A percentile compares a stretch with the other conserved stretches of the same genome.
These are phyloP conservation scores for Forbesichthys agassizii DNA, from an alignment of 2,113 vertebrate genomes.

Conservation along the genomic window DNA sequence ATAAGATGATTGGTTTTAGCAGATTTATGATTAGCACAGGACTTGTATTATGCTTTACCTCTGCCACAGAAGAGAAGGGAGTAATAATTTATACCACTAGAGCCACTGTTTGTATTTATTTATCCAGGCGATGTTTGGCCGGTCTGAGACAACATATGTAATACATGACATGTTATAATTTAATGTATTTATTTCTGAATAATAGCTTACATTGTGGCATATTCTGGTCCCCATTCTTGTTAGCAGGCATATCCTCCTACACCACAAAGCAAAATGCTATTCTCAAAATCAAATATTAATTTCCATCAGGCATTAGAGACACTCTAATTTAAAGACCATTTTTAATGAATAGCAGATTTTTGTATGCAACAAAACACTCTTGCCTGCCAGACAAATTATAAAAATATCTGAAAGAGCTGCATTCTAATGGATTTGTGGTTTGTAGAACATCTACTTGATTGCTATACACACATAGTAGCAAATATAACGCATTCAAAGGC, in stretches of 20 bases:
- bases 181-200: not conserved
- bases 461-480: not conserved
- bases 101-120: no score
- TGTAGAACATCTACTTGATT: not conserved
- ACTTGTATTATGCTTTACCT: no score
- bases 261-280: slow-evolving; percentile 38
- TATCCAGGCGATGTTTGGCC: no score
- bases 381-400: slow-evolving; percentile 11
- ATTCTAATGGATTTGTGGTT: slow-evolving; percentile 9
- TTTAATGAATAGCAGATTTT: slow-evolving; percentile 23
- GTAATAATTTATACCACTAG: no score
- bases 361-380: slow-evolving; percentile 27
- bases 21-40: no score
- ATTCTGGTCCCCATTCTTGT: slow-evolving; percentile 58
- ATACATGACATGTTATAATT: no score
- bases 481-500: no score
- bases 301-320: slow-evolving; percentile 13
- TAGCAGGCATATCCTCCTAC: slow-evolving; percentile 61
- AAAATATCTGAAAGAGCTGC: not conserved
- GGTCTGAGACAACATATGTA: no score
- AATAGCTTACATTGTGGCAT: slow-evolving; percentile 58
- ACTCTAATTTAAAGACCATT: slow-evolving; percentile 12
- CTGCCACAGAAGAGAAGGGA: no score
- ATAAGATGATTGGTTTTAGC: no score
- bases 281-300: slow-evolving; percentile 31